Percentiles rank a stretch among this genome's conserved stretches.
Evolutionary conservation across 1,140 invertebrate species (phyloP).

Genomic region (Caenorhabditis remanei): DNA sequence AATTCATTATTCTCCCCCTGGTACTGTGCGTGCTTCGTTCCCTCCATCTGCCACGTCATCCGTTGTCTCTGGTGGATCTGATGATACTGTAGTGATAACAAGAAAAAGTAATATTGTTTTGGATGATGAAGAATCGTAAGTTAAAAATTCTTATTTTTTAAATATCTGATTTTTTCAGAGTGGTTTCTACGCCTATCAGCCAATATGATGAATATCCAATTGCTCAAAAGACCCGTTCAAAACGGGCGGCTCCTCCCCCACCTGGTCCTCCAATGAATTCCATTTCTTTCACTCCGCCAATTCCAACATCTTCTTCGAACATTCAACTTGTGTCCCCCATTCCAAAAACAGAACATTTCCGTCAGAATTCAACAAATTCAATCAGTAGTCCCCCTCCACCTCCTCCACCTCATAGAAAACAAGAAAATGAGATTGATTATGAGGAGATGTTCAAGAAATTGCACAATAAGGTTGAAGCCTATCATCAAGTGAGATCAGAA

Average conservation of each 20-base stretch:
- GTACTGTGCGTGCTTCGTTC: conserved; percentile 9
- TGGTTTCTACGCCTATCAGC: background rate
- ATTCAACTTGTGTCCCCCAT: background rate
- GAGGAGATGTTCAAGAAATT: conserved; percentile 14
- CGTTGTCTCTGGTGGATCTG: conserved; percentile 21
- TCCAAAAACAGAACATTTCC: background rate
- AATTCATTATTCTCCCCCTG: conserved; percentile 31
- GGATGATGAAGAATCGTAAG: conserved; percentile 47
- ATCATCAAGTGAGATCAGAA: background rate
- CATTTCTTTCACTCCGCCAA: background rate
- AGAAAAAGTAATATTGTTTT: conserved; percentile 37
- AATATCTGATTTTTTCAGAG: background rate
- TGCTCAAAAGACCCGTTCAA: background rate
- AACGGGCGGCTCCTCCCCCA: conserved; percentile 23
- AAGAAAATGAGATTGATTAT: conserved; percentile 8
- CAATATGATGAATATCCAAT: conserved; percentile 34
- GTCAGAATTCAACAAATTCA: background rate
- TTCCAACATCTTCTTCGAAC: background rate
- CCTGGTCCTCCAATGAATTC: background rate
- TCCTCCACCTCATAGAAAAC: background rate
- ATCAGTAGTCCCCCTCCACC: background rate
- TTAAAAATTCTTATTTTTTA: background rate
- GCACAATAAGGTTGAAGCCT: background rate
- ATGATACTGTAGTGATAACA: background rate
- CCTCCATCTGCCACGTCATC: conserved; percentile 31